Evolutionary conservation across 2,113 vertebrate species (phyloP).

Genomic region (Propithecus coquereli): DNA sequence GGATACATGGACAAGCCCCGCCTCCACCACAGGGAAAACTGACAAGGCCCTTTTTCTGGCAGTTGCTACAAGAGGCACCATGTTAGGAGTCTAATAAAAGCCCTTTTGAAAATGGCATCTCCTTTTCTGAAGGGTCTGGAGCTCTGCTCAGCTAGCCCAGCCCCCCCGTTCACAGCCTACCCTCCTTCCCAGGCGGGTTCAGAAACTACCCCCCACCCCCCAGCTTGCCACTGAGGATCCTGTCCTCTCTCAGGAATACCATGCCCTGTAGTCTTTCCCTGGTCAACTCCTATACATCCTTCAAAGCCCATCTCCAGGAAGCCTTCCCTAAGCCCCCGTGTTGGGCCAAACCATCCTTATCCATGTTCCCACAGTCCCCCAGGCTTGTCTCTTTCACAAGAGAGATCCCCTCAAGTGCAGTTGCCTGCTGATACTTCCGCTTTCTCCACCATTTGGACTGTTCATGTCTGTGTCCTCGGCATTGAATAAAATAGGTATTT

Average conservation of each 20-base stretch:
- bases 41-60: neutral
- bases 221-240: fast-evolving
- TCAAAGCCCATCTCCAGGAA: neutral
- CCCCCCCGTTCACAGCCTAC: neutral
- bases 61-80: neutral
- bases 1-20: neutral
- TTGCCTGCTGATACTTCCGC: neutral
- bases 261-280: neutral
- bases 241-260: neutral
- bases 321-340: neutral
- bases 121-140: neutral
- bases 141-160: neutral
- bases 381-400: neutral
- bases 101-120: neutral
- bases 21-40: neutral
- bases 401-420: neutral
- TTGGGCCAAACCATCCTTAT: neutral
- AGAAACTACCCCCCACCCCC: neutral
- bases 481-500: neutral
- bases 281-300: neutral
- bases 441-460: neutral
- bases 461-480: neutral
- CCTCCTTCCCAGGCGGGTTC: neutral
- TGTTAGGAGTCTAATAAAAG: constrained; percentile 58
- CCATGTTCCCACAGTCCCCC: neutral